A percentile compares a stretch with the other conserved stretches of the same genome.
Evolutionary conservation across 1,140 invertebrate genomes (phyloP).

Genomic region (Lethocerus indicus): DNA sequence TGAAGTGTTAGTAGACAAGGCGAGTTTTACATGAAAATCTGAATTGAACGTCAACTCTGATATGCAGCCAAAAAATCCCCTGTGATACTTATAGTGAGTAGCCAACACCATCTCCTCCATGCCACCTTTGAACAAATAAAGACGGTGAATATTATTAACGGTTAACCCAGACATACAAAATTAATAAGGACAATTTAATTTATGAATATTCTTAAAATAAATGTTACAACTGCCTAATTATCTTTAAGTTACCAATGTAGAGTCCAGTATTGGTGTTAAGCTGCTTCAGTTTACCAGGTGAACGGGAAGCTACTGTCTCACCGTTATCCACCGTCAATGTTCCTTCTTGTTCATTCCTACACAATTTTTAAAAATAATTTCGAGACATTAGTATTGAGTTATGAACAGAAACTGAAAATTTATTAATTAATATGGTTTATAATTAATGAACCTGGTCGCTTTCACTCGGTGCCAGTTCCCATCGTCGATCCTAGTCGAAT

Average conservation of each 20-base stretch:
- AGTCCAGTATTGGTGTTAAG: constrained; percentile 70
- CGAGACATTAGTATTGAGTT: too few species aligned
- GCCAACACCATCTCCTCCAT: constrained; percentile 47
- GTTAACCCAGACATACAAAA: not conserved
- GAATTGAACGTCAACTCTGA: constrained; percentile 59
- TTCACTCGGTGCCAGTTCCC: constrained; percentile 81
- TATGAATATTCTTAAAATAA: not conserved
- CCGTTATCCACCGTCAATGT: constrained; percentile 71
- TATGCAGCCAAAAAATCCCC: constrained; percentile 61
- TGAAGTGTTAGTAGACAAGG: constrained; percentile 19
- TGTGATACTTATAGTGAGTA: constrained; percentile 45
- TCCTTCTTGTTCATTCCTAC: constrained; percentile 68
- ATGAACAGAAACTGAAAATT: too few species aligned
- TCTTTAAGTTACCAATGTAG: constrained; percentile 16
- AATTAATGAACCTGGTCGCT: constrained; percentile 52
- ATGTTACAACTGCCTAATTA: too few species aligned
- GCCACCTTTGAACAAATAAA: constrained; percentile 38
- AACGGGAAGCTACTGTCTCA: constrained; percentile 52
- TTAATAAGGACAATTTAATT: not conserved
- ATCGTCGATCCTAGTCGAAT: constrained; percentile 74
- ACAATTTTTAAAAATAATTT: too few species aligned
- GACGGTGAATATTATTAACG: constrained; percentile 6
- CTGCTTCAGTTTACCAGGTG: constrained; percentile 66
- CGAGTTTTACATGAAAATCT: constrained; percentile 49
- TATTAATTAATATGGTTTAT: constrained; percentile 4